Evolutionary conservation across 2,113 vertebrate genomes (phyloP), one percentile per base, ranked within the genome.

Genomic region (Oncorhynchus kisutch): DNA sequence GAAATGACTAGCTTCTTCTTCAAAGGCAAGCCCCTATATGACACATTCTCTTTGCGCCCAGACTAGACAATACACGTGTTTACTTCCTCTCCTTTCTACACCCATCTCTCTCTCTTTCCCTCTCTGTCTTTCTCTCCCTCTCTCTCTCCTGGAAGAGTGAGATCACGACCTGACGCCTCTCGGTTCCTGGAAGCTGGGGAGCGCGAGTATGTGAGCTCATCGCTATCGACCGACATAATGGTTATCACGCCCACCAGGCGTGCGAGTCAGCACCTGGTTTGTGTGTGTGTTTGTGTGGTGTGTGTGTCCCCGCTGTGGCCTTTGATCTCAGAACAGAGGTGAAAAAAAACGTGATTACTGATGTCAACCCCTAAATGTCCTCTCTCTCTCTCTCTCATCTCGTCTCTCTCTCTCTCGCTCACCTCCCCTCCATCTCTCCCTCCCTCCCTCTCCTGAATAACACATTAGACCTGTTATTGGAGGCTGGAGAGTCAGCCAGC

Each of bases 271-370:
- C 88, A 88, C 86, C 84, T 88, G 86, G 88, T 83, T 69, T 81
- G 75, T 86, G 72, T 34, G 24, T 45, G 82, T 4, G n/a, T n/a
- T n/a, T n/a, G n/a, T n/a, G n/a, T n/a, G n/a, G n/a, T n/a, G 82
- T 79, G 85, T 78, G 20, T 64, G 72, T 72, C 3, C 51, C 49
- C 51, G 24, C 25, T 73, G 57, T 62, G 83, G 85, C 82, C 93
- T 96, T 95, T 95, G 92, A 95, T 95, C 90, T 86, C 18, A 57
- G 71, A 77, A 82, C 77, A 22, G 72, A 72, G 78, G 78, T 82
- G 84, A 91, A 93, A 93, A 94, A 91, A 90, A 92, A n/a, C n/a
- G 89, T 93, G 76, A 93, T 93, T 92, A 93, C 81, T 60, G 79
- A 82, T 82, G 90, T 90, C 79, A 88, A 84, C 79, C n/a, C 59